A percentile compares a stretch with the other conserved stretches of the same genome.
Evolutionary conservation across 2,113 vertebrate species (phyloP).

Genomic region (Etia nguti): DNA sequence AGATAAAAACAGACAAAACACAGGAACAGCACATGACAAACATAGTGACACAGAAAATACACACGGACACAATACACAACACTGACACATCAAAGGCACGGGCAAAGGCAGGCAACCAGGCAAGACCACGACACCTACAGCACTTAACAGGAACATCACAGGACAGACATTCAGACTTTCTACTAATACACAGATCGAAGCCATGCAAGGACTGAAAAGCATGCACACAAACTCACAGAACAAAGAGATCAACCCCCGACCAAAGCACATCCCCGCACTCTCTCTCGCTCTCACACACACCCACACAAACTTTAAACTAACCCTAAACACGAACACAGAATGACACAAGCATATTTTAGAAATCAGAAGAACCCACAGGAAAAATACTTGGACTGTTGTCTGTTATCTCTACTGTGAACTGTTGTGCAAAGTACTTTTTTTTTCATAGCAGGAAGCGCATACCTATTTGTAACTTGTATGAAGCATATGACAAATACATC

Average conservation of each 20-base stretch:
- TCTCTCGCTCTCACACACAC: neutral
- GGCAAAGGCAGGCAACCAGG: slow-evolving; percentile 7
- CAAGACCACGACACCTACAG: slow-evolving; percentile 4
- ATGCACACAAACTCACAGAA: slow-evolving; percentile 47
- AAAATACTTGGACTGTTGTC: slow-evolving; percentile 57
- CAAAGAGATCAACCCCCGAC: neutral
- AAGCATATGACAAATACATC: slow-evolving; percentile 2
- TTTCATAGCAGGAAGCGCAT: neutral
- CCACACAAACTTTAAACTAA: slow-evolving; percentile 7
- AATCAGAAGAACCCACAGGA: slow-evolving; percentile 75
- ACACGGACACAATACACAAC: slow-evolving; percentile 45
- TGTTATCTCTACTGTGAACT: slow-evolving; percentile 23
- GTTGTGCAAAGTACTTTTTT: slow-evolving; percentile 8
- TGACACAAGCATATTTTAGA: slow-evolving; percentile 65
- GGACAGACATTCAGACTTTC: slow-evolving; percentile 2
- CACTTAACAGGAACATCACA: neutral
- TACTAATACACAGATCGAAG: slow-evolving; percentile 16
- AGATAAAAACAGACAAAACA: slow-evolving; percentile 51
- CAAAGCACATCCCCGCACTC: neutral
- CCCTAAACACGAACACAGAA: slow-evolving; percentile 56
- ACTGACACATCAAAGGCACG: slow-evolving; percentile 30
- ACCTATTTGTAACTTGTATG: slow-evolving; percentile 9
- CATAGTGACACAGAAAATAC: slow-evolving; percentile 14
- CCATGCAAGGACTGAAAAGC: slow-evolving; percentile 41
- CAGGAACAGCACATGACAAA: slow-evolving; percentile 47